phyloP scores from a whole-genome alignment of 2,113 vertebrate genomes.

The Rousettus leschenaultii region DNA sequence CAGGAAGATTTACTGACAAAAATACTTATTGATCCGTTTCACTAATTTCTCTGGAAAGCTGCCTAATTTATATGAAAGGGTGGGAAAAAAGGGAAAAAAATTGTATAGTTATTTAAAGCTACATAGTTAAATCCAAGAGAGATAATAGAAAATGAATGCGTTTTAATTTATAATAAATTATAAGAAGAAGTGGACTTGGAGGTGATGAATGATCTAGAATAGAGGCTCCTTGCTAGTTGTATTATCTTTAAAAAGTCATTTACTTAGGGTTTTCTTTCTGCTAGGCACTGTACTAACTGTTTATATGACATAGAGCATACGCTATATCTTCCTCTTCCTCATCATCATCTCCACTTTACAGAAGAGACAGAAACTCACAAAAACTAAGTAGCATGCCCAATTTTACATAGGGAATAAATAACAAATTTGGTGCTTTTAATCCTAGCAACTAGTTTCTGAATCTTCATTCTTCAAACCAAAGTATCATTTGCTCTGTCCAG shows the following conservation, averaged over 20 bases:
- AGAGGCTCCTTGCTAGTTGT: background rate
- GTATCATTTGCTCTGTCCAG: background rate
- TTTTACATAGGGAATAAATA: background rate
- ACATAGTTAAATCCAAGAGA: background rate
- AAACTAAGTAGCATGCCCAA: background rate
- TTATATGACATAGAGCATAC: background rate
- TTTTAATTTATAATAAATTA: background rate
- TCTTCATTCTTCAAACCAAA: background rate
- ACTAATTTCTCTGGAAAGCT: slow-evolving; percentile 35
- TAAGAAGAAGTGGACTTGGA: background rate
- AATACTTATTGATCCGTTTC: background rate
- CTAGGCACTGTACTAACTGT: background rate
- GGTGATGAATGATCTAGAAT: background rate
- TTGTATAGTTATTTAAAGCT: background rate
- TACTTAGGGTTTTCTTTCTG: background rate
- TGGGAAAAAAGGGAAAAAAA: background rate
- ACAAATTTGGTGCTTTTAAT: background rate
- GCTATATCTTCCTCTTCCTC: background rate
- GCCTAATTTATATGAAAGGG: background rate
- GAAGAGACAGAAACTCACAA: background rate
- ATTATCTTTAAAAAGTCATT: background rate
- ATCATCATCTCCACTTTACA: background rate
- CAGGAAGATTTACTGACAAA: background rate
- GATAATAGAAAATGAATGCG: background rate
- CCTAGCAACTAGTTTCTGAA: background rate